Evolutionary conservation across 2,797 vertebrate species (phyloP).

Genomic region (Lutra lutra): DNA sequence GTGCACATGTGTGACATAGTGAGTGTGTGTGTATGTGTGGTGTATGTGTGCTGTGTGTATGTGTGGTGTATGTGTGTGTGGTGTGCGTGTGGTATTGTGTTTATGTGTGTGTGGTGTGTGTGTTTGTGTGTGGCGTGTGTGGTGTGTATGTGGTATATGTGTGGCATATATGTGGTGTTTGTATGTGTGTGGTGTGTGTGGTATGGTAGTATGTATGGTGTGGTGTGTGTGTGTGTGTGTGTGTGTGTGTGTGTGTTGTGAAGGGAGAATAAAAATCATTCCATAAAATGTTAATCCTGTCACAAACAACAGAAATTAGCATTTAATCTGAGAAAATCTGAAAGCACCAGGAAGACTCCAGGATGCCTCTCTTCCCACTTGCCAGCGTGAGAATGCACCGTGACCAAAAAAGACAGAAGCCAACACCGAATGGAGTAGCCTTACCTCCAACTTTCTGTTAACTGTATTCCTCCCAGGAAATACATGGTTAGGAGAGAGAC

Average conservation of each 20-base stretch:
- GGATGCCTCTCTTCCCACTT: neutral
- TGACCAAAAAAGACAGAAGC: neutral
- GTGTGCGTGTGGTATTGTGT: neutral
- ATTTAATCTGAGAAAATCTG: slow-evolving; percentile 4
- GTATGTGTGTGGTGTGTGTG: neutral
- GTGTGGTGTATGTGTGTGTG: neutral
- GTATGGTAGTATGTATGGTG: neutral
- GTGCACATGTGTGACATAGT: neutral
- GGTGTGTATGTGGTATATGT: neutral
- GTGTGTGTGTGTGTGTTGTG: neutral
- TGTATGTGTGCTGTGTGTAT: too few species aligned
- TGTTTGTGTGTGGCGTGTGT: neutral
- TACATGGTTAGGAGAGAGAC: neutral
- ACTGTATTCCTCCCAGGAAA: neutral
- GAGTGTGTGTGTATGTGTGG: neutral
- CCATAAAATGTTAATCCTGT: neutral
- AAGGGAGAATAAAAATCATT: slow-evolving; percentile 21
- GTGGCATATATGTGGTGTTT: neutral
- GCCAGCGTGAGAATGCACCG: neutral
- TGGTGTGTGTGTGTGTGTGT: neutral
- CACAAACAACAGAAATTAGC: slow-evolving; percentile 1
- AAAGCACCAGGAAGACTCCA: neutral
- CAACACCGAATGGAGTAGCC: neutral
- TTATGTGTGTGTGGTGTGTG: neutral
- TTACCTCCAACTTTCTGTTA: neutral